Percentiles rank a stretch among this genome's conserved stretches.
Conservation (phyloP, 1,140 invertebrate genomes). For the Pantala flavescens region DNA sequence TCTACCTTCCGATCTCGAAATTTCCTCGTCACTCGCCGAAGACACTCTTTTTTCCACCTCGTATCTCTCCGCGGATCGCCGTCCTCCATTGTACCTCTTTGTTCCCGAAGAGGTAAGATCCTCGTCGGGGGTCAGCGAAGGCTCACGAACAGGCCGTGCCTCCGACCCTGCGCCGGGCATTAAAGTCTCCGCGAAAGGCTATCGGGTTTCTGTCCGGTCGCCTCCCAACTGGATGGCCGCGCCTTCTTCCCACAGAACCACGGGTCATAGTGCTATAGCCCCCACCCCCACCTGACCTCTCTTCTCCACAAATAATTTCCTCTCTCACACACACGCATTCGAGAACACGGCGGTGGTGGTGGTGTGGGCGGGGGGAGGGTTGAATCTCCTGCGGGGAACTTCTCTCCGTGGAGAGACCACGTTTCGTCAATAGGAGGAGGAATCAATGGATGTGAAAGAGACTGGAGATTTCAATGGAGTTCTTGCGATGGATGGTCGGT, state of each 20-base stretch:
- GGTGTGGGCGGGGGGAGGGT: too few relatives aligned
- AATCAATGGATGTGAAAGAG: too few relatives aligned
- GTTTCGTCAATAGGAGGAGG: too few relatives aligned
- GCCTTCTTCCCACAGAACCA: neutral
- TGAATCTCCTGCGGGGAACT: too few relatives aligned
- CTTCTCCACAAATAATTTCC: neutral
- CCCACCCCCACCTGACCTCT: neutral
- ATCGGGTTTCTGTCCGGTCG: neutral
- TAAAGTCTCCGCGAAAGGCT: neutral
- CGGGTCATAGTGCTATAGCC: neutral
- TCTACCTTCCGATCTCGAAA: too few relatives aligned
- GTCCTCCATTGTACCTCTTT: neutral
- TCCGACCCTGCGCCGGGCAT: neutral
- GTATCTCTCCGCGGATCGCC: neutral
- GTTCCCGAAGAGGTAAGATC: neutral
- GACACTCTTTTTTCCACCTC: too few relatives aligned
- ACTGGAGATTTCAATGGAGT: too few relatives aligned
- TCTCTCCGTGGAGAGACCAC: too few relatives aligned
- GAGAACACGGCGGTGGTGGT: too few relatives aligned
- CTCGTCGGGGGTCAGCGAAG: neutral
- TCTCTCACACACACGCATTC: too few relatives aligned
- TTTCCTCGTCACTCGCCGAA: too few relatives aligned
- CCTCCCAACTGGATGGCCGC: neutral
- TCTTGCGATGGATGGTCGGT: too few relatives aligned
- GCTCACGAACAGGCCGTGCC: neutral